Base-by-base conservation (phyloP, 2,888 invertebrate species). In the Asteroscopus sphinx region DNA sequence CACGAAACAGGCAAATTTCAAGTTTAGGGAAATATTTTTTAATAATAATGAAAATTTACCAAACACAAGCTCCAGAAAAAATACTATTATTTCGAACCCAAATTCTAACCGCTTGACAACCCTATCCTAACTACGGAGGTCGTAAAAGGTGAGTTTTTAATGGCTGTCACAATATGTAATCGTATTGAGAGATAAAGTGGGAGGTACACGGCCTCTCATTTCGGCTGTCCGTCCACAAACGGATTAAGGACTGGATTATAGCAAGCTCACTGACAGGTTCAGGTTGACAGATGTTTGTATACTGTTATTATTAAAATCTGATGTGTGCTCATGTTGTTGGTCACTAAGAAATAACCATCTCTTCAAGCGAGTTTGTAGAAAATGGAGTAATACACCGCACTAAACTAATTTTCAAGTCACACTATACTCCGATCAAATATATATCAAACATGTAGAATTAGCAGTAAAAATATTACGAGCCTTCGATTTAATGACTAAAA, bases 71-170 rank as follows among this genome's bases (percentile, higher is more conserved):
- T n/a, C n/a, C n/a, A n/a, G n/a, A n/a, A n/a, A n/a, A n/a, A n/a
- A n/a, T n/a, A n/a, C n/a, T n/a, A n/a, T n/a, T 25, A 28, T 6
- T 1, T 6, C 40, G 39, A 46, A 35, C 42, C 28, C 0, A 16
- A 36, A 26, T 25, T 26, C 6, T 32, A 3, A 13, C 15, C 0
- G 0, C 3, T 8, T 71, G 73, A 39, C 70, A 77, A 36, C 75
- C 70, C 71, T 78, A 67, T 39, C 21, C 45, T 51, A 62, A 74
- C 16, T 41, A 47, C 28, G 42, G 25, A 76, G 81, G 81, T 82
- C 81, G 79, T 79, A 79, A 81, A 82, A 76, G 79, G 80, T 82
- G 80, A 82, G 76, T 70, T 73, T 79, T 79, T 81, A 79, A 80
- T 76, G 73, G 68, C 68, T 65, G 68, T 72, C 77, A 77, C 77